phyloP scores from a whole-genome alignment of 2,888 invertebrate genomes.

The Sphaerophoria taeniata region DNA sequence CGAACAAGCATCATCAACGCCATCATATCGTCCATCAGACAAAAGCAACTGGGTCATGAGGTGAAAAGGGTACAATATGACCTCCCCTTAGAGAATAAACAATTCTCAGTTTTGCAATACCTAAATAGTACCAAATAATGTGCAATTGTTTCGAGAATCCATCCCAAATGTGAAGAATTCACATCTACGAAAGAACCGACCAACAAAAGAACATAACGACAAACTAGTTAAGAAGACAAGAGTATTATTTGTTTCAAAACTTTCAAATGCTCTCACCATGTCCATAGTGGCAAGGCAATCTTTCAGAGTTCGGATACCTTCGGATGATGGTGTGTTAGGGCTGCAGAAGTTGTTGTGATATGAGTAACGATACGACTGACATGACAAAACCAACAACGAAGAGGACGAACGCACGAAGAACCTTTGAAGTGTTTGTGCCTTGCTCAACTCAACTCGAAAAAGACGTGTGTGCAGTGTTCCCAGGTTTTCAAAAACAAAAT shows the following conservation, averaged over 20 bases:
- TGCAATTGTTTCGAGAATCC: conserved; percentile 25
- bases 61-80: conserved; percentile 33
- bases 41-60: conserved; percentile 46
- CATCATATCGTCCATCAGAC: not conserved
- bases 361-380: not conserved
- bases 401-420: no score
- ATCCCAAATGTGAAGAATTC: no score
- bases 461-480: not conserved
- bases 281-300: conserved; percentile 31
- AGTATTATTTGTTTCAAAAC: conserved; percentile 37
- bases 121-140: conserved; percentile 15
- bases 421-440: conserved; percentile 25
- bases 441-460: not conserved
- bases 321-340: not conserved
- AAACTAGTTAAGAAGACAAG: conserved; percentile 47
- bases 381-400: not conserved
- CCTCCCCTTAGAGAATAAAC: not conserved
- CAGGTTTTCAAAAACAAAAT: no score
- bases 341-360: not conserved
- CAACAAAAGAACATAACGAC: conserved; percentile 20
- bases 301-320: not conserved
- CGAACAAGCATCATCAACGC: conserved; percentile 39
- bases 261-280: conserved; percentile 19
- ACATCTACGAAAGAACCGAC: not conserved
- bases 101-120: not conserved